phyloP scores from a whole-genome alignment of 2,888 invertebrate genomes.

The Temnothorax ravouxi region DNA sequence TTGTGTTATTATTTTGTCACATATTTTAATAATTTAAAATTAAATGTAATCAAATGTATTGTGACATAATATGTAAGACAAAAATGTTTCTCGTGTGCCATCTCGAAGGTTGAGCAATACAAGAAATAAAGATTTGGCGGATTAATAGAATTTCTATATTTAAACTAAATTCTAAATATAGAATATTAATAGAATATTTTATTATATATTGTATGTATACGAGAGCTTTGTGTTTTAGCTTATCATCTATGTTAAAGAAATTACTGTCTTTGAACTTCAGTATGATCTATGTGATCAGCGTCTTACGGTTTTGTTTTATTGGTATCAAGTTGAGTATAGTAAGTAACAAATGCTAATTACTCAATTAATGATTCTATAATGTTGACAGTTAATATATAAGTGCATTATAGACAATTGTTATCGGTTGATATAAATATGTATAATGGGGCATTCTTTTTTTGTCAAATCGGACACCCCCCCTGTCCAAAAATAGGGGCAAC shows the following conservation, averaged over 20 bases:
- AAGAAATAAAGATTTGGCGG: background rate
- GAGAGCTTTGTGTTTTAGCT: constrained; percentile 50
- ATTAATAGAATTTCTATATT: background rate
- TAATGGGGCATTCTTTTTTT: too few relatives aligned
- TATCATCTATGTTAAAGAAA: constrained; percentile 59
- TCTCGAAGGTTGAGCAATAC: background rate
- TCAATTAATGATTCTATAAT: background rate
- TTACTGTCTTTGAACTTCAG: constrained; percentile 70
- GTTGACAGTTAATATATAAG: background rate
- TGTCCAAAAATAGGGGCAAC: too few relatives aligned
- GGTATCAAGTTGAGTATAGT: constrained; percentile 72
- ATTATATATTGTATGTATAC: background rate
- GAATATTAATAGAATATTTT: constrained; percentile 2
- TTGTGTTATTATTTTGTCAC: constrained; percentile 59
- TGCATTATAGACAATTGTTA: background rate
- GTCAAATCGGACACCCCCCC: too few relatives aligned
- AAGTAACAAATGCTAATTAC: constrained; percentile 28
- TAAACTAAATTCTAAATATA: background rate
- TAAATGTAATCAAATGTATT: background rate
- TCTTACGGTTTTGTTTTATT: constrained; percentile 74
- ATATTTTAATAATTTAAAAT: constrained; percentile 6
- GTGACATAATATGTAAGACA: background rate
- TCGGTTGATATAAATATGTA: background rate
- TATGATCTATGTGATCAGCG: constrained; percentile 69
- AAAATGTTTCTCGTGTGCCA: background rate